phyloP scores from a whole-genome alignment of 2,113 vertebrate genomes.

The Macquaria australasica region DNA sequence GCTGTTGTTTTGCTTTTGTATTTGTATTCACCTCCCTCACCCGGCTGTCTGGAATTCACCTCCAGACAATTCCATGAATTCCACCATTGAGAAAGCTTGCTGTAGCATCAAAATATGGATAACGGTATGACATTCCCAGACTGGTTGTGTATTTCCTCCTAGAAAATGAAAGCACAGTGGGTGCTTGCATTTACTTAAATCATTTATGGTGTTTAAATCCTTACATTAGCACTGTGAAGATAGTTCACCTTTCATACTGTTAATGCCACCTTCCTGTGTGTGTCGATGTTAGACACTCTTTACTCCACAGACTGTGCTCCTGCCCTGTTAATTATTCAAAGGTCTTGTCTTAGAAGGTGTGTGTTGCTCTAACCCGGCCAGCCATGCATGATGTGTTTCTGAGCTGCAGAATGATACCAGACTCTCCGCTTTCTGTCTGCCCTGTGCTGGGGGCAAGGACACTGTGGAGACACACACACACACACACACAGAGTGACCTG shows the following conservation, averaged over 20 bases:
- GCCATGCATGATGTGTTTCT: constrained; percentile 18
- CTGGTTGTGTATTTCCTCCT: background rate
- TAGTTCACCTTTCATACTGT: background rate
- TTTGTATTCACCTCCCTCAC: background rate
- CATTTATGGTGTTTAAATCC: background rate
- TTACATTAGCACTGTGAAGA: background rate
- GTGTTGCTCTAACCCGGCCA: constrained; percentile 50
- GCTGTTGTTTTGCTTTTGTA: background rate
- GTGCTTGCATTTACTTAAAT: background rate
- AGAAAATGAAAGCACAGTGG: too few relatives aligned
- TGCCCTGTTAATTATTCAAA: constrained; percentile 56
- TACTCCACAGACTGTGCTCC: background rate
- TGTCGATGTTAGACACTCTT: background rate
- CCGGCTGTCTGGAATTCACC: constrained; percentile 41
- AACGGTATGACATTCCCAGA: background rate
- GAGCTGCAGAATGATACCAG: constrained; percentile 32
- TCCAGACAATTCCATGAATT: constrained; percentile 48
- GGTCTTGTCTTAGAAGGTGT: constrained; percentile 7
- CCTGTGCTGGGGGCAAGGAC: constrained; percentile 35
- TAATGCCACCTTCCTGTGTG: background rate
- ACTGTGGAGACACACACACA: background rate
- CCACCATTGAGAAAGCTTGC: background rate
- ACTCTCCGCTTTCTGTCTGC: background rate
- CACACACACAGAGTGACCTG: constrained; percentile 7
- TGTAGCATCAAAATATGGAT: background rate